These are phyloP conservation scores for Limanda limanda DNA, from an alignment of 2,113 vertebrate genomes.

Conservation along the genomic window DNA sequence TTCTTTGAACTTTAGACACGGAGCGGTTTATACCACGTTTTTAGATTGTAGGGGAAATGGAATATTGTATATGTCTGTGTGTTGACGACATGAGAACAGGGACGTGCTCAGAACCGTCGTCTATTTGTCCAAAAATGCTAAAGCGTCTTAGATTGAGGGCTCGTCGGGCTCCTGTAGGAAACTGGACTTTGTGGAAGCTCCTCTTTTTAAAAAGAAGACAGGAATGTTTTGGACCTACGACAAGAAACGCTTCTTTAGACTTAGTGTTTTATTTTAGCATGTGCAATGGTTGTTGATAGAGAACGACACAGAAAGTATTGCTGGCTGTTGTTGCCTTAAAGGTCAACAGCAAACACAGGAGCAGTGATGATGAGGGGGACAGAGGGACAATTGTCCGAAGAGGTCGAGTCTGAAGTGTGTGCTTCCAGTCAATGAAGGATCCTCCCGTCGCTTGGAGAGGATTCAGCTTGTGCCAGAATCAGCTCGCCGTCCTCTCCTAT, in stretches of 20 bases:
- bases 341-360: constrained; percentile 20
- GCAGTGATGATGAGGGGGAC: background rate
- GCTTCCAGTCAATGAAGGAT: constrained; percentile 24
- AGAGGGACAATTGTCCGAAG: background rate
- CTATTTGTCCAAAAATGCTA: background rate
- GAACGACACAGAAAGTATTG: background rate
- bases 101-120: background rate
- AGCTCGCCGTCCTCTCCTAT: background rate
- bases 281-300: constrained; percentile 2
- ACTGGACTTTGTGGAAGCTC: constrained; percentile 7
- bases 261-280: background rate
- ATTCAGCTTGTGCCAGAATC: background rate
- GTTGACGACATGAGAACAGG: constrained; percentile 29
- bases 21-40: background rate
- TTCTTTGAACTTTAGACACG: background rate
- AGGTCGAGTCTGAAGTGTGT: constrained; percentile 2
- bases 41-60: constrained; percentile 4
- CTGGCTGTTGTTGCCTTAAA: background rate
- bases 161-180: constrained; percentile 22
- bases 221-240: constrained; percentile 51
- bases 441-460: background rate
- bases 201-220: background rate
- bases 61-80: background rate
- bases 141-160: constrained; percentile 6
- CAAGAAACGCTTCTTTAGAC: background rate